Percentiles rank a stretch among this genome's conserved stretches.
These are phyloP conservation scores for Parapristionchus giblindavisi DNA, from an alignment of 2,888 invertebrate genomes.

Conservation along the genomic window DNA sequence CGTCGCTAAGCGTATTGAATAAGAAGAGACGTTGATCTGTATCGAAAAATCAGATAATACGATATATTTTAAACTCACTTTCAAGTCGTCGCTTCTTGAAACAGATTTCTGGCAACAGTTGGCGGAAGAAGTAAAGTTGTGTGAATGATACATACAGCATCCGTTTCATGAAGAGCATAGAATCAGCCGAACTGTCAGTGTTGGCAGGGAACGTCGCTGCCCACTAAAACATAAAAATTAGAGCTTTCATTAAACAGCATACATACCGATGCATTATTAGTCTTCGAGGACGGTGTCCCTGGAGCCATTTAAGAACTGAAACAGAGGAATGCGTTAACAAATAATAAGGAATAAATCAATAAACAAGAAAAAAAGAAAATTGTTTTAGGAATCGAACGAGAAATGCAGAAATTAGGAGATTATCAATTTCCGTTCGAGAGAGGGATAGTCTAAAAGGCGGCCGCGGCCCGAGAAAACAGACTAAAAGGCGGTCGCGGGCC, in stretches of 20 bases:
- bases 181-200: not conserved
- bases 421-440: too few species aligned
- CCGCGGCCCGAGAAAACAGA: too few species aligned
- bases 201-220: slow-evolving; percentile 5
- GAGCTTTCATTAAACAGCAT: not conserved
- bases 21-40: slow-evolving; percentile 2
- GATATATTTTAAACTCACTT: too few species aligned
- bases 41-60: too few species aligned
- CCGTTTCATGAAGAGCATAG: slow-evolving; percentile 28
- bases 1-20: slow-evolving; percentile 1
- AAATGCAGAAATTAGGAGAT: too few species aligned
- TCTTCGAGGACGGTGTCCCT: not conserved
- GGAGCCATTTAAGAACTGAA: too few species aligned
- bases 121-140: not conserved
- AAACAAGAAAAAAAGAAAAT: too few species aligned
- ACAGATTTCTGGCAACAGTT: slow-evolving; percentile 1
- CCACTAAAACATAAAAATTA: slow-evolving; percentile 16
- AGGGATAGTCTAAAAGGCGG: too few species aligned
- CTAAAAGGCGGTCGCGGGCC: too few species aligned
- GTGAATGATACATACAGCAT: slow-evolving; percentile 18
- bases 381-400: too few species aligned
- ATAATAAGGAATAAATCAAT: too few species aligned
- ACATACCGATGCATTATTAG: slow-evolving; percentile 4
- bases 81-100: slow-evolving; percentile 18
- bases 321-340: too few species aligned